These are phyloP conservation scores for Campopleginae sp. DNA, from an alignment of 2,888 invertebrate genomes.

Conservation along the genomic window DNA sequence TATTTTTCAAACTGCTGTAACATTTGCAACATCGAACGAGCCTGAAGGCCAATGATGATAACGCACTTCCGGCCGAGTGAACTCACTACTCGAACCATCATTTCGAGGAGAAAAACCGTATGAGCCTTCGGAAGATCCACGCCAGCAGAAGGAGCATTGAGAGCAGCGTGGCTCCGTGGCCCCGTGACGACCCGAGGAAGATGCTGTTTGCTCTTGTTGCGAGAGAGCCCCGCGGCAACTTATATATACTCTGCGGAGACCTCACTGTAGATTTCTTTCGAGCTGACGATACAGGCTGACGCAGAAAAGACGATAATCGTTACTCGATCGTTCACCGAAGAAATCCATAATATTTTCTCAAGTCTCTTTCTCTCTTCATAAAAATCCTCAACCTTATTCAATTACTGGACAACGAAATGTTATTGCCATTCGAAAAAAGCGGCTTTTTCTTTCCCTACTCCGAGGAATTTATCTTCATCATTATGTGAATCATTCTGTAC, in stretches of 20 bases:
- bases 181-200: constrained; percentile 80
- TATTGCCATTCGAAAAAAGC: neutral
- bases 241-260: constrained; percentile 39
- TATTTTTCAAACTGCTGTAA: neutral
- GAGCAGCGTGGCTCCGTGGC: constrained; percentile 78
- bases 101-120: constrained; percentile 71
- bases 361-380: neutral
- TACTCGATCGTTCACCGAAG: neutral
- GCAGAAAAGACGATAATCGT: neutral
- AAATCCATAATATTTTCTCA: neutral
- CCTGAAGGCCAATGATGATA: constrained; percentile 69
- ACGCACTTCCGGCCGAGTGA: constrained; percentile 79
- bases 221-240: constrained; percentile 72
- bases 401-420: neutral
- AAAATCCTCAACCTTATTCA: neutral
- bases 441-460: neutral
- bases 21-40: constrained; percentile 27
- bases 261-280: constrained; percentile 9
- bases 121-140: constrained; percentile 70
- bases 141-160: constrained; percentile 75
- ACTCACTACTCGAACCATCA: constrained; percentile 77
- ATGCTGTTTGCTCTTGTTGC: constrained; percentile 82
- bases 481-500: constrained; percentile 26
- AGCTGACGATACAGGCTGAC: constrained; percentile 21
- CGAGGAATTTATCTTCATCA: neutral